Percentiles rank a stretch among this genome's conserved stretches.
These are phyloP conservation scores for Bhutanitis thaidina DNA, from an alignment of 2,888 invertebrate species.

Conservation along the genomic window DNA sequence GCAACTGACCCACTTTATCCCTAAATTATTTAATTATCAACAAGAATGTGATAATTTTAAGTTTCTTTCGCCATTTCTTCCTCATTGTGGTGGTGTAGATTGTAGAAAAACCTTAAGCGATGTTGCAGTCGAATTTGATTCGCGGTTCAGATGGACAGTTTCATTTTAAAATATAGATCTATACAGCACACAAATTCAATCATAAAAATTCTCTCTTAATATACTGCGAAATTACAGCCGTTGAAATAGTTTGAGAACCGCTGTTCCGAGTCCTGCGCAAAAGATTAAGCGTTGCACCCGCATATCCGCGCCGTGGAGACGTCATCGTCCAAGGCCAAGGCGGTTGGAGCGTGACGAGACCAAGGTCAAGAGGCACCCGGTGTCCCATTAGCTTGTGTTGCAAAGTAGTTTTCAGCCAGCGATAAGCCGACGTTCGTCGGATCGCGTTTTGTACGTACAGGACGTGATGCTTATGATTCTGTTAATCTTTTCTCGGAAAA, in stretches of 20 bases:
- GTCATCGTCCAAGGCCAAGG: slow-evolving; percentile 3
- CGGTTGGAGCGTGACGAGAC: background rate
- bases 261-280: background rate
- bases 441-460: background rate
- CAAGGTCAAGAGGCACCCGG: background rate
- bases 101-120: no score
- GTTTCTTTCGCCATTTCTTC: no score
- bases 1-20: no score
- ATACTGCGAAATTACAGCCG: background rate
- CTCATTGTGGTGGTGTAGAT: no score
- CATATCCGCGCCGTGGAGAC: background rate
- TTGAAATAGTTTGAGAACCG: background rate
- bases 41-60: no score
- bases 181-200: no score
- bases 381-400: background rate
- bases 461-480: background rate
- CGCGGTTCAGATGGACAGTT: no score
- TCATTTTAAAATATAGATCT: no score
- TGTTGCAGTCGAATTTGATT: no score
- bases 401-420: background rate
- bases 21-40: no score
- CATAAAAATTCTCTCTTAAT: no score
- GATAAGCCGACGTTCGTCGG: background rate
- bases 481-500: background rate
- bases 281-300: background rate